A percentile compares a stretch with the other conserved stretches of the same genome.
phyloP scores from a whole-genome alignment of 2,797 vertebrate genomes.

The Rhinella marina region DNA sequence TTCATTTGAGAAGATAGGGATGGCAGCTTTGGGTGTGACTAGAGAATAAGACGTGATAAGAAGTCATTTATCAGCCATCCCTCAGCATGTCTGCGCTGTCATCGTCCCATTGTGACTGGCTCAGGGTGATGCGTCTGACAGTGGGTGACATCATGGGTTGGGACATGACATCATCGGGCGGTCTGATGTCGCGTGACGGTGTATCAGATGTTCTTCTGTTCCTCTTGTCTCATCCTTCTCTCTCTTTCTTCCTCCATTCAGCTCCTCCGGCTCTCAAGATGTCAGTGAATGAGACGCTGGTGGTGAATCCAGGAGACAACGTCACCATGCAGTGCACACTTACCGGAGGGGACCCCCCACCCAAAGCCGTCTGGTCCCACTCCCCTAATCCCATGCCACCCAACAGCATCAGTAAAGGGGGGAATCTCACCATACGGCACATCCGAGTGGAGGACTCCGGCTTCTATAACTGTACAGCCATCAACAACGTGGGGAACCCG shows the following conservation, averaged over 20 bases:
- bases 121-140: background rate
- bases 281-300: slow-evolving; percentile 91
- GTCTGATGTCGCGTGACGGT: background rate
- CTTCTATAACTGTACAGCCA: slow-evolving; percentile 93
- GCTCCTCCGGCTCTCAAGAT: slow-evolving; percentile 90
- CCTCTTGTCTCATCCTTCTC: background rate
- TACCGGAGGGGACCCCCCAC: slow-evolving; percentile 83
- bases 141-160: background rate
- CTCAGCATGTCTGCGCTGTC: background rate
- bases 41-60: too few species aligned
- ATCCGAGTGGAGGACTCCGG: slow-evolving; percentile 85
- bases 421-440: slow-evolving; percentile 82
- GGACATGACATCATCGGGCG: background rate
- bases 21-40: too few species aligned
- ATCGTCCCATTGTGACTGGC: background rate
- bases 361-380: slow-evolving; percentile 88
- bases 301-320: slow-evolving; percentile 92
- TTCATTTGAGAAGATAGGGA: too few species aligned
- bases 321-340: slow-evolving; percentile 89
- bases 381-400: slow-evolving; percentile 84
- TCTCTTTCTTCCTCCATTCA: slow-evolving; percentile 65
- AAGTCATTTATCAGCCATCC: background rate
- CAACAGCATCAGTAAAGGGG: slow-evolving; percentile 79
- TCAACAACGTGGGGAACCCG: slow-evolving; percentile 95
- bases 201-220: background rate